Evolutionary conservation across 2,888 invertebrate genomes (phyloP), one percentile per base, ranked within the genome.

Genomic region (Heterodera filipjevi): DNA sequence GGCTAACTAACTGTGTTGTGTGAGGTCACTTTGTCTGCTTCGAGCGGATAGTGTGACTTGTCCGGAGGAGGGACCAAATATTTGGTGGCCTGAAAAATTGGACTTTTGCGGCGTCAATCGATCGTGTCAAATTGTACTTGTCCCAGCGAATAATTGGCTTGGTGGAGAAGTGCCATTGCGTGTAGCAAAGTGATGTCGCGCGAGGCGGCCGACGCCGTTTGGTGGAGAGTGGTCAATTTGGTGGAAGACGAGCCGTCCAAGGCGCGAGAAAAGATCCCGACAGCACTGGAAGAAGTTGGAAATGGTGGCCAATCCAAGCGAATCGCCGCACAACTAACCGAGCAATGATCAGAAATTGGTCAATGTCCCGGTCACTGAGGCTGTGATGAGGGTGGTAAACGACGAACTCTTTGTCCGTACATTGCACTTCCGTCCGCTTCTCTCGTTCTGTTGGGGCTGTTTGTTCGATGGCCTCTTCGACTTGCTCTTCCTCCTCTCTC

Each of bases 171-270:
- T 91, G 97, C 95, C 96, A 99, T 96, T 78, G 98, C 98, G 91
- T 98, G 96, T 91, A 98, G 96, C 94, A 96, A 92, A 83, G 99
- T 99, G 87, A 98, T 95, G 92, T 99, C 99, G 87, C 99, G 93
- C 89, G 96, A 96, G 83, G 99, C 99, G 82, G 98, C 97, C 78
- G 99, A 98, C 82, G 98, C 99, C 89, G 96, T 96, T 96, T 99
- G 96, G 91, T 99, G 98, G 87, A 99, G 92, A 89, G 95, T 95
- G 81, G 99, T 98, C 90, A 99, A 96, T 90, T 98, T 95, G 72
- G 98, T 95, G 86, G 96, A 95, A 90, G 96, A 96, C 86, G 96
- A 96, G 91, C 96, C 96, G 92, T 99, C 99, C 84, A 99, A 93
- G 81, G 99, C 98, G 86, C 99, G 93, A 83, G 98, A 96, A 92